Evolutionary conservation across 2,113 vertebrate species (phyloP), one percentile per base, ranked within the genome.

Genomic region (Phrynosoma blainvillii): DNA sequence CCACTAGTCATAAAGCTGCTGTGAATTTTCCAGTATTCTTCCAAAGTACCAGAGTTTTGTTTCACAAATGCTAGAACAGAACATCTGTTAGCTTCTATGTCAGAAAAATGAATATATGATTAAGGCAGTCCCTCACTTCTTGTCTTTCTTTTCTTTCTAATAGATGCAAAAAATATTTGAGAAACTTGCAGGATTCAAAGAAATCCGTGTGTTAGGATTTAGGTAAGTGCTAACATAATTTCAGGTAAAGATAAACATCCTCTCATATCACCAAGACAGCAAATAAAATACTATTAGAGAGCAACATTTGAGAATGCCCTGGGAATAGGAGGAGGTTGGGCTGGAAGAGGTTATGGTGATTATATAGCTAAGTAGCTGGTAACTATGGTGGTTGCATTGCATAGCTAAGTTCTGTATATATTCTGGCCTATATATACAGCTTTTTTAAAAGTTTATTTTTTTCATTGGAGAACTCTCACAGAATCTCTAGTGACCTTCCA

Each of bases 141-240:
- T 32, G 36, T 47, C 40, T 52, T 42, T 21, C 8, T 9, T 73
- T 9, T 78, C 74, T 80, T 4, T 87, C 76, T 40, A 92, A 2
- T 94, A 99, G 98, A 98, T 98, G 97, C 96, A 97, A 95, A 98
- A 97, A 14, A 96, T 97, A 90, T 97, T 99, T 93, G 96, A 98
- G 92, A 97, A 97, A 92, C 95, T 98, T 85, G 96, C 98, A 71
- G 98, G 98, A 92, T 98, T 98, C 92, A 98, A 98, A 95, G 96
- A 96, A 92, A 97, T 99, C 82, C 95, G 90, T 0, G 97, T 98
- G 27, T 89, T 97, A 89, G 96, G 97, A 91, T 99, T 99, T 96
- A 98, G 97, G 98, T 98, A 92, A 96, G 98, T 98, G 94, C 91
- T 88, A 90, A 86, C 2, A 0, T 0, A 62, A 36, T 85, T 87